Conservation (phyloP, 2,888 invertebrate species). For the Phrixothrix hirtus region DNA sequence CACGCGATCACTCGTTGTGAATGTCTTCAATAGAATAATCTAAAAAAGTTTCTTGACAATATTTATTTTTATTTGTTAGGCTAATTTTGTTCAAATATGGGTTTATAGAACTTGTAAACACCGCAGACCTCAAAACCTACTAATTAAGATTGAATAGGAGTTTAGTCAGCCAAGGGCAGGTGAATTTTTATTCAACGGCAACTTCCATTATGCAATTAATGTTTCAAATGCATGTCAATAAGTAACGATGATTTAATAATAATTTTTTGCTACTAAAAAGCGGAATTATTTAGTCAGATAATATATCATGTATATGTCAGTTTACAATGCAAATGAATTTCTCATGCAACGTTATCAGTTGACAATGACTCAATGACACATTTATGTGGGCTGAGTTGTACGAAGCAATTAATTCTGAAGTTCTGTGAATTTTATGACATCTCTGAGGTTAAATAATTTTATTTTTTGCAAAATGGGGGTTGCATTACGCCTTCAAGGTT, state of each 20-base stretch:
- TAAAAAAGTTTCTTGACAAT: background rate
- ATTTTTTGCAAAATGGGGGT: background rate
- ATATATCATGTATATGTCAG: conserved; percentile 22
- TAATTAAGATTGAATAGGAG: conserved; percentile 1
- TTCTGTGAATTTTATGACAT: background rate
- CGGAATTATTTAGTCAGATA: conserved; percentile 10
- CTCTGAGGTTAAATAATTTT: background rate
- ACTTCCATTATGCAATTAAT: background rate
- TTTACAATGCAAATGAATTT: conserved; percentile 23
- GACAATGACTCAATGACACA: conserved; percentile 42
- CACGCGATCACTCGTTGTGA: background rate
- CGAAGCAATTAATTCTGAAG: conserved; percentile 3
- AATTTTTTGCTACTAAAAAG: too few relatives aligned
- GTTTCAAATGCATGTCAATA: background rate
- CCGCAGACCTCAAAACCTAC: conserved; percentile 10
- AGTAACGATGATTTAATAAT: too few relatives aligned
- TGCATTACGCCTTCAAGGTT: too few relatives aligned
- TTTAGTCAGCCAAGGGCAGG: conserved; percentile 17
- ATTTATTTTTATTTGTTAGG: background rate
- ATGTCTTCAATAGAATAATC: background rate
- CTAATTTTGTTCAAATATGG: background rate
- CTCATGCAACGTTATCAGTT: conserved; percentile 26
- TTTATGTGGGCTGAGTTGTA: conserved; percentile 29
- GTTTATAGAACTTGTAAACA: conserved; percentile 1
- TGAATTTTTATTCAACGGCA: background rate